These are phyloP conservation scores for Pitangus sulphuratus DNA, from an alignment of 2,797 vertebrate species.

Conservation along the genomic window DNA sequence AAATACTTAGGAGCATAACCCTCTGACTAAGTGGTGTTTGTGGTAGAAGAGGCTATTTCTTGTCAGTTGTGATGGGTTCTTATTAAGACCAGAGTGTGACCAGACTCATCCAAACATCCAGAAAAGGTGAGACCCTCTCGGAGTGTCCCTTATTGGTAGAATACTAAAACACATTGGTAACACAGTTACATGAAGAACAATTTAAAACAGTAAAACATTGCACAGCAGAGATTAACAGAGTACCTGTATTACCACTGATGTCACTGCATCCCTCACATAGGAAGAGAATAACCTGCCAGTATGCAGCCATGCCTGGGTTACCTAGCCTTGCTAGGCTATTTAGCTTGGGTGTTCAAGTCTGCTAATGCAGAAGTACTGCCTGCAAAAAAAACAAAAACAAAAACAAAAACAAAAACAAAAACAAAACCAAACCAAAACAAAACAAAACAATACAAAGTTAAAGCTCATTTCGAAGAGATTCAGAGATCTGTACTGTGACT, in stretches of 20 bases:
- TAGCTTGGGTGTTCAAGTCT: neutral
- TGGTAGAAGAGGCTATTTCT: neutral
- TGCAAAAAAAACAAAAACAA: neutral
- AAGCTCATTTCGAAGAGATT: neutral
- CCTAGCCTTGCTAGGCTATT: neutral
- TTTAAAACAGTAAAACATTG: neutral
- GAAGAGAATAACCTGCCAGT: neutral
- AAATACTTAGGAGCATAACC: neutral
- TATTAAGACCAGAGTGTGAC: neutral
- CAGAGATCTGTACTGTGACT: neutral
- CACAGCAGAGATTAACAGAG: neutral
- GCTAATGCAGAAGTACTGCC: neutral
- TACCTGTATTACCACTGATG: neutral
- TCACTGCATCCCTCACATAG: neutral
- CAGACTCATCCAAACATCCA: neutral
- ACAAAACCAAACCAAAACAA: too few relatives aligned
- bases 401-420: too few relatives aligned
- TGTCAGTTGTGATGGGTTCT: neutral
- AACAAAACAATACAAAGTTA: neutral
- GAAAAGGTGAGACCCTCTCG: neutral
- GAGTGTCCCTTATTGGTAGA: neutral
- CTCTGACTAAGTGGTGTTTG: neutral
- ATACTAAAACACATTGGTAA: neutral
- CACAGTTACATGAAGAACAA: neutral
- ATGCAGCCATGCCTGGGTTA: neutral